phyloP scores from a whole-genome alignment of 2,888 invertebrate species.

The Stictocephala bisonia region DNA sequence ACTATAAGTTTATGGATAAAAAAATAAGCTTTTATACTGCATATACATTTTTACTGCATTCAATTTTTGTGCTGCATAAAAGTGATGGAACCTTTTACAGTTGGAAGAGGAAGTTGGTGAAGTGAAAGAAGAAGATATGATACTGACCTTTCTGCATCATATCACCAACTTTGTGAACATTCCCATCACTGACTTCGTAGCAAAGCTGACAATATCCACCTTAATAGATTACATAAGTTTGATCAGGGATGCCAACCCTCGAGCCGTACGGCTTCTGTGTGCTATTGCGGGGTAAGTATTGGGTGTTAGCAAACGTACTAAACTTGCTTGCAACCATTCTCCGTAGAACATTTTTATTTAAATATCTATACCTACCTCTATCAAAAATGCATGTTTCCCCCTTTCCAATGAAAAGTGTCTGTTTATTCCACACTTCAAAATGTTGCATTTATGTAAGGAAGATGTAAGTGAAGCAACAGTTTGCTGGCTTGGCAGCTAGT shows the following conservation, averaged over 20 bases:
- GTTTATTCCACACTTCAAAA: no score
- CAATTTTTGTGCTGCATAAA: no score
- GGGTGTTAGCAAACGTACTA: not conserved
- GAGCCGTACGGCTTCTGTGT: conserved; percentile 68
- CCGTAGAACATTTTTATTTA: not conserved
- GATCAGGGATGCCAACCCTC: conserved; percentile 66
- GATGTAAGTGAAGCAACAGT: no score
- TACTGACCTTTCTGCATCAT: conserved; percentile 11
- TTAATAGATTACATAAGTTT: conserved; percentile 67
- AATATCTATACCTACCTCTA: not conserved
- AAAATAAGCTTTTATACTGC: no score
- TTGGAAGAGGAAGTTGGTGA: conserved; percentile 14
- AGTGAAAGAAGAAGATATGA: conserved; percentile 26
- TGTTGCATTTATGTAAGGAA: no score
- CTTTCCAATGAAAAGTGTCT: no score
- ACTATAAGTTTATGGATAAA: no score
- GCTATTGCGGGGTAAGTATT: conserved; percentile 67
- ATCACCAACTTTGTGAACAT: conserved; percentile 19
- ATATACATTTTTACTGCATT: no score
- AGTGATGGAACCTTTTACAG: no score
- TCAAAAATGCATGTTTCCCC: no score
- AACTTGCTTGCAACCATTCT: not conserved
- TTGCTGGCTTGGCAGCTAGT: no score
- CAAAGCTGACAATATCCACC: conserved; percentile 55
- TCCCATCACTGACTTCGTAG: conserved; percentile 43